phyloP scores from a whole-genome alignment of 1,140 invertebrate species.

The Aricia agestis region DNA sequence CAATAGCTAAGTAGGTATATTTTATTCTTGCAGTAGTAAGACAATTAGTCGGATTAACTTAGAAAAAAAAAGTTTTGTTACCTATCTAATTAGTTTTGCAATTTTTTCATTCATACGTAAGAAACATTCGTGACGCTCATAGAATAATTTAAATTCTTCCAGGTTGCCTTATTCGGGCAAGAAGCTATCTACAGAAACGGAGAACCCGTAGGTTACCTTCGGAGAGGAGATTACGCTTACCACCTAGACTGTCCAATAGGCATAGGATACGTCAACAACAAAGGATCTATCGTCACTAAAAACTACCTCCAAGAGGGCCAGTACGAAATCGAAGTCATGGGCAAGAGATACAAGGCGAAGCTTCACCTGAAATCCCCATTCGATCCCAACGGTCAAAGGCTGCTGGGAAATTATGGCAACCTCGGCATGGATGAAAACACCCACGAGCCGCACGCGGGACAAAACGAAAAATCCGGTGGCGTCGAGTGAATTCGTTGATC shows the following conservation, averaged over 20 bases:
- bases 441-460: conserved; percentile 67
- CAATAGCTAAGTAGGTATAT: too few species aligned
- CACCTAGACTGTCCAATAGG: conserved; percentile 82
- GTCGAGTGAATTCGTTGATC: conserved; percentile 54
- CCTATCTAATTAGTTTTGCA: too few species aligned
- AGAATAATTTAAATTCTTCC: conserved; percentile 28
- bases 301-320: conserved; percentile 83
- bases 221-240: conserved; percentile 88
- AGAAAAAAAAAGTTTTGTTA: too few species aligned
- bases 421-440: conserved; percentile 59
- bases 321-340: conserved; percentile 89
- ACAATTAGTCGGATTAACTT: too few species aligned
- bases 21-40: too few species aligned
- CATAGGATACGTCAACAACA: conserved; percentile 71
- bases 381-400: conserved; percentile 80
- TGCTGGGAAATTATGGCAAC: conserved; percentile 67
- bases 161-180: conserved; percentile 86
- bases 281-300: conserved; percentile 76
- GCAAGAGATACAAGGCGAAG: conserved; percentile 82
- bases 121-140: too few species aligned
- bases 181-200: conserved; percentile 90
- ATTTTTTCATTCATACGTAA: too few species aligned
- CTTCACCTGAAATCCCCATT: conserved; percentile 86
- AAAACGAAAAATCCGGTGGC: conserved; percentile 68
- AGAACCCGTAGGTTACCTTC: conserved; percentile 84